phyloP scores from a whole-genome alignment of 2,888 invertebrate species.

The Desoria tigrina region DNA sequence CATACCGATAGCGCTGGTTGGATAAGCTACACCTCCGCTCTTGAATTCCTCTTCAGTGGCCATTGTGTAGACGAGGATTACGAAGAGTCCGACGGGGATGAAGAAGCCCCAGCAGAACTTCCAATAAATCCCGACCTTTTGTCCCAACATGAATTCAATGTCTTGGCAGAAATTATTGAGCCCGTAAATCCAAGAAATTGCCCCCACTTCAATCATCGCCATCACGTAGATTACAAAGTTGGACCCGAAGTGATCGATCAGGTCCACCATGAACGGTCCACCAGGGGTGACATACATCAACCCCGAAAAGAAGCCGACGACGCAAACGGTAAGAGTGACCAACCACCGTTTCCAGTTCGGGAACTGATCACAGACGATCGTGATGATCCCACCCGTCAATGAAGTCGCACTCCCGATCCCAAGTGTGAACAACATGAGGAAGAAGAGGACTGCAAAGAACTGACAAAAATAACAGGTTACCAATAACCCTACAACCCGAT shows the following conservation, averaged over 20 bases:
- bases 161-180: conserved; percentile 66
- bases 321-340: conserved; percentile 52
- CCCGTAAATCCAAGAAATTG: conserved; percentile 63
- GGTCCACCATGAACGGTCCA: conserved; percentile 65
- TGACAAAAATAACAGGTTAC: too few species aligned
- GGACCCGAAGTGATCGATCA: conserved; percentile 66
- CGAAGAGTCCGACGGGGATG: conserved; percentile 69
- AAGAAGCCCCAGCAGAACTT: conserved; percentile 75
- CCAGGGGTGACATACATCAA: conserved; percentile 57
- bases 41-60: conserved; percentile 23
- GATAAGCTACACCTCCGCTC: conserved; percentile 26
- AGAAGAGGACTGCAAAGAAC: conserved; percentile 63
- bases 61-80: conserved; percentile 42
- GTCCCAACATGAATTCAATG: conserved; percentile 76
- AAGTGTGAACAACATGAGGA: conserved; percentile 63
- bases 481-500: neutral
- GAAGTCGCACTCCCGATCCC: conserved; percentile 62
- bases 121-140: conserved; percentile 73
- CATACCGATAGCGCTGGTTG: conserved; percentile 28
- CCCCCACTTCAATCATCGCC: conserved; percentile 63
- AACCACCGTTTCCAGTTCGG: conserved; percentile 57
- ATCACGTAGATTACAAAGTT: conserved; percentile 65
- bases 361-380: conserved; percentile 60
- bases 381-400: conserved; percentile 60
- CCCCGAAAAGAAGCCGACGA: conserved; percentile 52